These are phyloP conservation scores for Scrobipalpa atriplicella DNA, from an alignment of 2,888 invertebrate genomes.

Conservation along the genomic window DNA sequence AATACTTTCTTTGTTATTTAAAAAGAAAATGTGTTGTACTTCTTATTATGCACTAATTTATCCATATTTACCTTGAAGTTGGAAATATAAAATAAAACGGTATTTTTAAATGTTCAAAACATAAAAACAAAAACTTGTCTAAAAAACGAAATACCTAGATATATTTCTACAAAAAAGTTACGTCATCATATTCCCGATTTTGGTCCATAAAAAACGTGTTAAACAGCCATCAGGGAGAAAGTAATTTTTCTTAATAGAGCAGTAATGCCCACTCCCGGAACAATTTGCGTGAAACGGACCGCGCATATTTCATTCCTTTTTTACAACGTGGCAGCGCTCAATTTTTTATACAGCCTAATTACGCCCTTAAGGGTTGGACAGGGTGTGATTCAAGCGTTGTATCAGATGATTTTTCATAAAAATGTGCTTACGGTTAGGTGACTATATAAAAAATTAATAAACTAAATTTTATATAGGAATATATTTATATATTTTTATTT, in stretches of 20 bases:
- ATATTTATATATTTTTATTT: too few species aligned
- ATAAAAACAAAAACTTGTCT: not conserved
- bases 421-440: too few species aligned
- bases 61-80: too few species aligned
- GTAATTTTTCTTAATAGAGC: conserved; percentile 68
- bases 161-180: not conserved
- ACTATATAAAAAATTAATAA: too few species aligned
- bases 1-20: not conserved
- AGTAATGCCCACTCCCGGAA: conserved; percentile 54
- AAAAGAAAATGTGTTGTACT: too few species aligned
- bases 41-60: too few species aligned
- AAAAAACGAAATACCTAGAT: not conserved
- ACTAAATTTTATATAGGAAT: too few species aligned
- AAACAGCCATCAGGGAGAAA: conserved; percentile 41
- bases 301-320: conserved; percentile 67
- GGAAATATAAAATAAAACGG: too few species aligned
- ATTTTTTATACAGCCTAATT: conserved; percentile 72
- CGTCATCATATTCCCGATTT: conserved; percentile 8
- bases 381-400: conserved; percentile 36
- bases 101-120: too few species aligned
- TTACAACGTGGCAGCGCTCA: conserved; percentile 56
- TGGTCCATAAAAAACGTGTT: conserved; percentile 41
- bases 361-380: conserved; percentile 52
- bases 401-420: conserved; percentile 3
- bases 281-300: conserved; percentile 63